phyloP scores from a whole-genome alignment of 2,797 vertebrate species.

The Esox masquinongy region DNA sequence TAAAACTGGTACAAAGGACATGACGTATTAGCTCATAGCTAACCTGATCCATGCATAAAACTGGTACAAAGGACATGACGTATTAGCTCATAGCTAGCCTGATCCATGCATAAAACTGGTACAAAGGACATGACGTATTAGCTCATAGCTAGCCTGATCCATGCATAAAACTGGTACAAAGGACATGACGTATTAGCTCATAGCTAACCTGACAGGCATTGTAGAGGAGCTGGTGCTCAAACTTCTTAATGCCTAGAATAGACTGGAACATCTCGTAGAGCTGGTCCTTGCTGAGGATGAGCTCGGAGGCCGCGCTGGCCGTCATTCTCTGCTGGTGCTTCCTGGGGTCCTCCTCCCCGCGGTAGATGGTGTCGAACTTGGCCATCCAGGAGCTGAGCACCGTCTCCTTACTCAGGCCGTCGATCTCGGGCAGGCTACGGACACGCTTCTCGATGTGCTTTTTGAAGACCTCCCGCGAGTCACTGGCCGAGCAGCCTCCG shows the following conservation, averaged over 20 bases:
- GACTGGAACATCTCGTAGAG: slow-evolving; percentile 99
- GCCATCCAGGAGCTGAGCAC: slow-evolving; percentile 98
- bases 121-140: neutral
- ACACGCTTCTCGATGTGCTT: slow-evolving; percentile 98
- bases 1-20: neutral
- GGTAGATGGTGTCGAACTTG: slow-evolving; percentile 96
- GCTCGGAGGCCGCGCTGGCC: slow-evolving; percentile 88
- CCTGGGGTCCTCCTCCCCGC: slow-evolving; percentile 90
- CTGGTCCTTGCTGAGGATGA: slow-evolving; percentile 98
- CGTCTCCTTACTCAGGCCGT: slow-evolving; percentile 97
- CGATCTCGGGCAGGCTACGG: slow-evolving; percentile 93
- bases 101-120: no score
- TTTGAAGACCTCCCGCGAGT: slow-evolving; percentile 96
- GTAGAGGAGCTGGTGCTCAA: slow-evolving; percentile 96
- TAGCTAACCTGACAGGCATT: slow-evolving; percentile 93
- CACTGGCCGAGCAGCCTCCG: slow-evolving; percentile 90
- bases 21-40: slow-evolving; percentile 24
- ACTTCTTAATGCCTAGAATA: slow-evolving; percentile 93
- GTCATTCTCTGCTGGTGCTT: slow-evolving; percentile 89
- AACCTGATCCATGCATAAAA: no score
- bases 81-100: slow-evolving; percentile 75
- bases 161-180: neutral
- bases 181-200: neutral
- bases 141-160: slow-evolving; percentile 68
- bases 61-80: neutral